Evolutionary conservation across 2,888 invertebrate species (phyloP), one percentile per base, ranked within the genome.

Genomic region (Bruchidius siliquastri): DNA sequence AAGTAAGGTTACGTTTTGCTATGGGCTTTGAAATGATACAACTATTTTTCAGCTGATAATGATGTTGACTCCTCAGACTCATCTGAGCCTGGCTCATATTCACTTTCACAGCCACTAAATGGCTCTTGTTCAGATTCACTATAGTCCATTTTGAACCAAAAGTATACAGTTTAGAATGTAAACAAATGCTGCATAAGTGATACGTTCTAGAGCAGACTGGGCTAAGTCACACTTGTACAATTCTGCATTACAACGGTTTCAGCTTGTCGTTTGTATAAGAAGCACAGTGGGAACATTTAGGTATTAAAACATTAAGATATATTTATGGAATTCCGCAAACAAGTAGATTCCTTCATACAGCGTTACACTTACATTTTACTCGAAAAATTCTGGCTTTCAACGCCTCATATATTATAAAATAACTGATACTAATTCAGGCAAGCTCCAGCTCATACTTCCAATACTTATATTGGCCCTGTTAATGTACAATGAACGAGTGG

Each of bases 21-120:
- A 3, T 6, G 30, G 8, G 8, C 8, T 30, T 30, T 30, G 3
- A 30, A 30, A 30, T 18, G 13, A 13, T 49, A 18, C 13, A 13
- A 8, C 18, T 4, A 22, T 6, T n/a, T 70, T 20, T 21, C 70
- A 0, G 26, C 20, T 26, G 22, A 22, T 20, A 18, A 13, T 10
- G 70, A 70, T 70, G 2, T 22, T 13, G 18, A 49, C 13, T 13
- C 13, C 49, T 49, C 49, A 49, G 30, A 70, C 1, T 70, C n/a
- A 10, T 70, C 70, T n/a, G n/a, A n/a, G n/a, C n/a, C n/a, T 10
- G 8, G 70, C 10, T 70, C 70, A 22, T 70, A 70, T 22, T 70
- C 70, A n/a, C 70, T 70, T 70, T 70, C 22, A 70, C 70, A 22
- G 2, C 22, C 22, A 21, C 4, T 21, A n/a, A 70, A 70, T 18